A percentile compares a stretch with the other conserved stretches of the same genome.
These are phyloP conservation scores for Myotis planiceps DNA, from an alignment of 2,797 vertebrate species.

Conservation along the genomic window DNA sequence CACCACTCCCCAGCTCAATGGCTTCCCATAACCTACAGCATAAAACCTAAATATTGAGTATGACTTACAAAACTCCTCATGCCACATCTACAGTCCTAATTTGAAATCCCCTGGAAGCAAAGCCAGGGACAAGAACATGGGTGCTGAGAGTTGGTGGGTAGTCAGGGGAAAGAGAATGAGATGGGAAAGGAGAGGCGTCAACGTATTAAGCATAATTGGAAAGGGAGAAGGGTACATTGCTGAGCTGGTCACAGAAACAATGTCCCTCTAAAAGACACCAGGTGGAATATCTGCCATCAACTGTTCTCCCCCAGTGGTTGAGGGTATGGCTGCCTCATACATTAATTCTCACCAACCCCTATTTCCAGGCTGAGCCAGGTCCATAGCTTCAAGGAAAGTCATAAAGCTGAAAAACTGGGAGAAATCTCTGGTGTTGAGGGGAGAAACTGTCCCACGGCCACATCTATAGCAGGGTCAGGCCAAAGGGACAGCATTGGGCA, in stretches of 20 bases:
- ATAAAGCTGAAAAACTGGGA: neutral
- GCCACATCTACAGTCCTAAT: neutral
- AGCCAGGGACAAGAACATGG: neutral
- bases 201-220: too few species aligned
- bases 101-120: neutral
- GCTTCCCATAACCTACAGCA: neutral
- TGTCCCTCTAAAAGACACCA: neutral
- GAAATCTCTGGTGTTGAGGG: neutral
- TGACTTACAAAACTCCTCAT: neutral
- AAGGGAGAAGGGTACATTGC: neutral
- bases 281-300: neutral
- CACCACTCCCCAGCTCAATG: neutral
- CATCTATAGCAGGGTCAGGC: neutral
- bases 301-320: neutral
- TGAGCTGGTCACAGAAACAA: neutral
- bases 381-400: neutral
- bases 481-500: neutral
- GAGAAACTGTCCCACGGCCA: neutral
- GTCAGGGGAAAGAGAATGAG: neutral
- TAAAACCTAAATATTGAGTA: neutral
- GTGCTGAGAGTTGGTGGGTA: neutral
- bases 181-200: neutral
- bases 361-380: neutral
- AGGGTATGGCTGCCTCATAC: neutral
- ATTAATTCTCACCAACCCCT: neutral